These are phyloP conservation scores for Cynopterus sphinx DNA, from an alignment of 2,797 vertebrate genomes.

Conservation along the genomic window DNA sequence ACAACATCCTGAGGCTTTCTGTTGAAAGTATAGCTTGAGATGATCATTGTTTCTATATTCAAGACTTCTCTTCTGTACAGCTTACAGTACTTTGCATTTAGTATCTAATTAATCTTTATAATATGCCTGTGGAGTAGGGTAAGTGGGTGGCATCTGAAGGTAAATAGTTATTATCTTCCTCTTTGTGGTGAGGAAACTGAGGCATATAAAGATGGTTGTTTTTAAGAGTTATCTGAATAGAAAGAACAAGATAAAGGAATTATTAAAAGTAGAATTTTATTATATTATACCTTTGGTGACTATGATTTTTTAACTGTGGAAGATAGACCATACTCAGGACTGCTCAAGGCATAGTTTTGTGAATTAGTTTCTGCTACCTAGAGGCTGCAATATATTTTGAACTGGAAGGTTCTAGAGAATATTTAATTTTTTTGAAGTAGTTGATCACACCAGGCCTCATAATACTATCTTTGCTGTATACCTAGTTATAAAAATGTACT, in stretches of 20 bases:
- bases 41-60: not conserved
- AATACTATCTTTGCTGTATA: not conserved
- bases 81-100: not conserved
- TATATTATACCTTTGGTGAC: not conserved
- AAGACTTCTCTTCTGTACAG: not conserved
- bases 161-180: constrained; percentile 17
- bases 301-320: not conserved
- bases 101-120: constrained; percentile 41
- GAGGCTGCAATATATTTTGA: constrained; percentile 33
- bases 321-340: not conserved
- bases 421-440: constrained; percentile 44
- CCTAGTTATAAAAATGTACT: not conserved
- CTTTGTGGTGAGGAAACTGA: constrained; percentile 40
- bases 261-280: constrained; percentile 10
- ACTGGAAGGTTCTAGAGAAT: not conserved
- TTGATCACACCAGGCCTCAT: not conserved
- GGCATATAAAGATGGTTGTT: not conserved
- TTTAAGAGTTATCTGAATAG: not conserved
- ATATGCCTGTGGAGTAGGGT: not conserved
- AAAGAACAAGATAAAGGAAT: not conserved
- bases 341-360: not conserved
- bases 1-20: not conserved
- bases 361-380: constrained; percentile 5
- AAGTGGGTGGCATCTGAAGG: not conserved
- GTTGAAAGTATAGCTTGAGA: constrained; percentile 23